Evolutionary conservation across 2,113 vertebrate genomes (phyloP), one percentile per base, ranked within the genome.

Genomic region (Synchiropus splendidus): DNA sequence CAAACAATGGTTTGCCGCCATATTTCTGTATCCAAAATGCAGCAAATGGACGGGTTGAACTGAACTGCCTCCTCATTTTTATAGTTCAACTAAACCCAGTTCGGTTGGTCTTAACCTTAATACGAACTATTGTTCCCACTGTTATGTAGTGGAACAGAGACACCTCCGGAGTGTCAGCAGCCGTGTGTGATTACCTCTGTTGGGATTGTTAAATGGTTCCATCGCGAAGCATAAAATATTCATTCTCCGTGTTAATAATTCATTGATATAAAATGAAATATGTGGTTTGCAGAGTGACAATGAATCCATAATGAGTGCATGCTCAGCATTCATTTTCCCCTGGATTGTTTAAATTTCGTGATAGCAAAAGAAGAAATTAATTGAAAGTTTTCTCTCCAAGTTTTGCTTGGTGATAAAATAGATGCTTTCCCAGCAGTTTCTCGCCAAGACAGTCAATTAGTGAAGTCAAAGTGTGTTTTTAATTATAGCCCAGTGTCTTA

Each of bases 161-260:
- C 21, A 27, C 21, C 21, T 27, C 4, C 4, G 21, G 21, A 8
- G 21, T 4, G 21, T 27, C 21, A 5, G 4, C 21, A 27, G 21
- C 21, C 21, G 4, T 27, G 77, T 59, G 60, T 64, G 56, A 75
- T 80, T 80, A 79, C 74, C 67, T 74, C 69, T 70, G 75, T 59
- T 55, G 51, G 68, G 31, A 51, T 64, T 64, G 59, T 74, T 67
- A 75, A 74, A 78, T 56, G 66, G 46, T 65, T 71, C 58, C 58
- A 72, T 79, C 54, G 79, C 64, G 64, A 78, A 71, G 72, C 69
- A 72, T 79, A 50, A 74, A 81, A 80, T 77, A 80, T 81, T 78
- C 72, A 82, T 81, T 68, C 75, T 60, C 51, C 69, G 59, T 31
- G 68, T 82, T 82, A 75, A 83, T 81, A 81, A 76, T 77, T 73